Evolutionary conservation across 2,888 invertebrate species (phyloP).

Genomic region (Nymphalis c-album): DNA sequence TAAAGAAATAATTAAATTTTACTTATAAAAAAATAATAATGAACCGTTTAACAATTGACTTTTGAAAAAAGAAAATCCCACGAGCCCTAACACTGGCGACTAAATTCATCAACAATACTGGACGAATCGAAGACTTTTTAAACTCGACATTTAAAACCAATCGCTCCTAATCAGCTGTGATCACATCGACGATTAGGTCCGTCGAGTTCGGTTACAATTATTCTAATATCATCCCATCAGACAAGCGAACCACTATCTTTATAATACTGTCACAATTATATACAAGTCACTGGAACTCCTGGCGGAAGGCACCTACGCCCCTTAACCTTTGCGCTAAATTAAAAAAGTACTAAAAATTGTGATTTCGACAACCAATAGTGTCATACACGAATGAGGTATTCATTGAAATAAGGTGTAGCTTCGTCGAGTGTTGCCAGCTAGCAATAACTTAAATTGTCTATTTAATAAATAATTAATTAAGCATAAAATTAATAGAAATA

Average conservation of each 20-base stretch:
- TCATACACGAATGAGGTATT: conserved; percentile 57
- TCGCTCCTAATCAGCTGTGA: conserved; percentile 12
- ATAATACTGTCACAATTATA: conserved; percentile 65
- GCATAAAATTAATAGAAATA: conserved; percentile 67
- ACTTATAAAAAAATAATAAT: too few species aligned
- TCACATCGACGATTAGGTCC: conserved; percentile 11
- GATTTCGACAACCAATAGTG: conserved; percentile 55
- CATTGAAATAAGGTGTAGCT: conserved; percentile 48
- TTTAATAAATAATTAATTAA: conserved; percentile 71
- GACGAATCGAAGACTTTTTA: conserved; percentile 1
- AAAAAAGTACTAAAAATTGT: conserved; percentile 43
- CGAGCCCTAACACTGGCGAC: background rate
- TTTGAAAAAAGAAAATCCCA: background rate
- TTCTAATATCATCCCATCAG: conserved; percentile 21
- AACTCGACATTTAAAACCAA: conserved; percentile 12
- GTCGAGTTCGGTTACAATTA: conserved; percentile 6
- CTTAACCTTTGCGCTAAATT: conserved; percentile 30
- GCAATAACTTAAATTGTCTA: conserved; percentile 28
- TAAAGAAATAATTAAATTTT: too few species aligned
- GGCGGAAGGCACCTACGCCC: conserved; percentile 24
- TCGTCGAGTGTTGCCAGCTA: conserved; percentile 42
- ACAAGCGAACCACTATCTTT: conserved; percentile 47
- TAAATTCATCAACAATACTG: conserved; percentile 4
- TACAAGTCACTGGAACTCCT: conserved; percentile 39
- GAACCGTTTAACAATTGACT: too few species aligned